These are phyloP conservation scores for Pipistrellus pipistrellus DNA, from an alignment of 2,797 vertebrate species.

Conservation along the genomic window DNA sequence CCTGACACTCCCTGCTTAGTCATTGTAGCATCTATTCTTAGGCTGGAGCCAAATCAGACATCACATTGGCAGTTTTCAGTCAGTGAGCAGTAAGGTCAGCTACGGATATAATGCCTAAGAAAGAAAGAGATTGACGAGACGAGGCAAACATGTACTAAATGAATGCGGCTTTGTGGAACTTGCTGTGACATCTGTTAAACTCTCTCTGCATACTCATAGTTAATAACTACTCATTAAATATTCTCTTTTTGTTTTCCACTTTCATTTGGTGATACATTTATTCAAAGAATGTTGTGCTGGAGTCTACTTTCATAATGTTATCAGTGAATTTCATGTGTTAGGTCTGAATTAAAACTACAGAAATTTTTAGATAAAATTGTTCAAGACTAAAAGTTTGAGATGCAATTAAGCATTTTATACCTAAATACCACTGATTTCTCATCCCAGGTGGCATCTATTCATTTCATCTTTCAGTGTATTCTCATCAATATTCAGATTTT, in stretches of 20 bases:
- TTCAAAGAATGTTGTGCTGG: not conserved
- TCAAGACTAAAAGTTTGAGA: not conserved
- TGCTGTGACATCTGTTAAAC: conserved; percentile 30
- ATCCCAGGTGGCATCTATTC: not conserved
- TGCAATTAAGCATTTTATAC: not conserved
- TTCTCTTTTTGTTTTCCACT: not conserved
- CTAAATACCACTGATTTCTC: not conserved
- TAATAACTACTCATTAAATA: not conserved
- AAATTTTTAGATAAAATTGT: not conserved
- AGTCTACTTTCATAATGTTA: not conserved
- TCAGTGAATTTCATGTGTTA: not conserved
- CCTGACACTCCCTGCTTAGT: not conserved
- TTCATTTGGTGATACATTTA: not conserved
- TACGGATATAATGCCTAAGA: not conserved
- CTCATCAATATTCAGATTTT: not conserved
- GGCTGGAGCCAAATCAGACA: not conserved
- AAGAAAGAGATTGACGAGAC: conserved; percentile 22
- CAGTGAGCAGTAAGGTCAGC: conserved; percentile 51
- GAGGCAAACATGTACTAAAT: conserved; percentile 3
- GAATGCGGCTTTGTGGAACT: not conserved
- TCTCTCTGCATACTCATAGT: not conserved
- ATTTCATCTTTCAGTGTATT: not conserved
- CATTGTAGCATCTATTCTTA: not conserved
- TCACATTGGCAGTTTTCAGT: not conserved
- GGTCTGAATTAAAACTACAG: not conserved